These are phyloP conservation scores for Autographa gamma DNA, from an alignment of 2,888 invertebrate genomes.

Conservation along the genomic window DNA sequence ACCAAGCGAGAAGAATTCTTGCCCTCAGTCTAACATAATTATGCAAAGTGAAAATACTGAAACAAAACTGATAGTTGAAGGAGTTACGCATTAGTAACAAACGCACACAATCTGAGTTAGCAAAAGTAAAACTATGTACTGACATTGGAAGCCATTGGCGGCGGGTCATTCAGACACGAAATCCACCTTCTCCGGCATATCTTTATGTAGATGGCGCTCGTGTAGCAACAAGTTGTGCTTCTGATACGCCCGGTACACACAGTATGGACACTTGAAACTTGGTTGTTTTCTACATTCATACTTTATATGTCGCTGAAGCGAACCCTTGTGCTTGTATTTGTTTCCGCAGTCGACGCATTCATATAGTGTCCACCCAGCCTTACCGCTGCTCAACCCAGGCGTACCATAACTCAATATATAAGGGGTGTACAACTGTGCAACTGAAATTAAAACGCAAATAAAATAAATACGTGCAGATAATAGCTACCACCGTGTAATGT, in stretches of 20 bases:
- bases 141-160: slow-evolving; percentile 75
- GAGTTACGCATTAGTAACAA: slow-evolving; percentile 48
- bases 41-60: neutral
- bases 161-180: slow-evolving; percentile 86
- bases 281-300: slow-evolving; percentile 93
- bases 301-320: slow-evolving; percentile 92
- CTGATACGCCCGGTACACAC: slow-evolving; percentile 91
- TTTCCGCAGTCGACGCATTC: slow-evolving; percentile 93
- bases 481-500: slow-evolving; percentile 78
- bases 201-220: slow-evolving; percentile 87
- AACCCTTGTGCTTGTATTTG: slow-evolving; percentile 94
- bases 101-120: slow-evolving; percentile 51
- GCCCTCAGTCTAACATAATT: neutral
- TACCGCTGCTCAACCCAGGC: slow-evolving; percentile 82
- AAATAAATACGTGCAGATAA: slow-evolving; percentile 86
- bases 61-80: neutral
- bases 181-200: slow-evolving; percentile 87
- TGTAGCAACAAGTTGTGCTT: slow-evolving; percentile 89
- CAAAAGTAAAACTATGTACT: slow-evolving; percentile 69
- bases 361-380: slow-evolving; percentile 86
- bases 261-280: slow-evolving; percentile 92
- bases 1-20: neutral
- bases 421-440: slow-evolving; percentile 89
- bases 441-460: slow-evolving; percentile 88
- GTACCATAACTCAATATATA: slow-evolving; percentile 88